Percentiles rank a stretch among this genome's conserved stretches.
phyloP scores from a whole-genome alignment of 2,888 invertebrate genomes.

The Euspilapteryx auroguttella region DNA sequence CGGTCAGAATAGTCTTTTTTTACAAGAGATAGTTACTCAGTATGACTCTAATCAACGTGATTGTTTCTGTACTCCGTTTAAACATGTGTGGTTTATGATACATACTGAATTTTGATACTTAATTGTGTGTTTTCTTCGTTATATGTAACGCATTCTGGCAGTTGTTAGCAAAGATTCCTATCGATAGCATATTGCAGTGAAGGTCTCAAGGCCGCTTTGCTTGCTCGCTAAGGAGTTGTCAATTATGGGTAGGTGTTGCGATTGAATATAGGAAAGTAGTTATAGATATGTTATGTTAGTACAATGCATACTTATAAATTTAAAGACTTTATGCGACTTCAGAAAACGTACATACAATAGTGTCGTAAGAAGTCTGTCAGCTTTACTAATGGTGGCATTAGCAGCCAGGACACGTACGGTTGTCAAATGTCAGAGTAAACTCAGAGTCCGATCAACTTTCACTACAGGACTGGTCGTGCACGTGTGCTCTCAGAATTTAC shows the following conservation, averaged over 20 bases:
- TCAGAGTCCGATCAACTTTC: conserved; percentile 29
- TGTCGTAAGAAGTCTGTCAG: no score
- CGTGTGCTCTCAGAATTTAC: conserved; percentile 13
- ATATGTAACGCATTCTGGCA: no score
- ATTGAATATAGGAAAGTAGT: no score
- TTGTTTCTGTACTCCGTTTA: no score
- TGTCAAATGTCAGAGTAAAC: conserved; percentile 26
- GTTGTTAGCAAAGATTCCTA: conserved; percentile 30
- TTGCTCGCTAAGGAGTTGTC: conserved; percentile 52
- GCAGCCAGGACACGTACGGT: conserved; percentile 19
- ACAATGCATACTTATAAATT: conserved; percentile 1
- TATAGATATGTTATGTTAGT: conserved; percentile 5
- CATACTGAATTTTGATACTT: no score
- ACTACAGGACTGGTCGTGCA: conserved; percentile 16
- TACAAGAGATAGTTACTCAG: no score
- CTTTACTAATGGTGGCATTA: conserved; percentile 13
- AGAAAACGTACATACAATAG: conserved; percentile 1
- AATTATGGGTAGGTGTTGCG: conserved; percentile 41
- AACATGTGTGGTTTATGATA: no score
- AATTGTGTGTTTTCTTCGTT: no score
- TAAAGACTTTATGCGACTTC: neutral
- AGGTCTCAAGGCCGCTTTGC: conserved; percentile 56
- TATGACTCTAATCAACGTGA: no score
- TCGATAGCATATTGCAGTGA: conserved; percentile 46
- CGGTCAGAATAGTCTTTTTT: no score